These are phyloP conservation scores for Phoenicopterus ruber DNA, from an alignment of 2,113 vertebrate species.

Conservation along the genomic window DNA sequence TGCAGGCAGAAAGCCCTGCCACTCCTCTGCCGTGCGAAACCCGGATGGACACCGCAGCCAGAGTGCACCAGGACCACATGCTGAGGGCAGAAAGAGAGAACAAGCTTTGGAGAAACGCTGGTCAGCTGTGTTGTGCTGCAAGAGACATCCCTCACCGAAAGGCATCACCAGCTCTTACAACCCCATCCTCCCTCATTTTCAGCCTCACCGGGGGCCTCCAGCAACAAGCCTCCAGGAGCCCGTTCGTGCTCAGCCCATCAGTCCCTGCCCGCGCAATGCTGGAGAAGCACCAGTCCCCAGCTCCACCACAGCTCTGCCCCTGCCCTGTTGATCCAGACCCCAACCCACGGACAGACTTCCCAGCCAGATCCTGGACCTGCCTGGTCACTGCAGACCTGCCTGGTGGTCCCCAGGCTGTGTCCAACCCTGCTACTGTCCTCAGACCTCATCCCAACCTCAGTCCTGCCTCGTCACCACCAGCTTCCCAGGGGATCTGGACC, in stretches of 20 bases:
- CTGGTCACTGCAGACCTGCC: not conserved
- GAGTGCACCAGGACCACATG: not conserved
- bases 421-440: not conserved
- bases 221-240: not conserved
- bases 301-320: not conserved
- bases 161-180: not conserved
- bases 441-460: not conserved
- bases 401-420: not conserved
- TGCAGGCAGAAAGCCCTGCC: not conserved
- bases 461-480: not conserved
- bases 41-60: not conserved
- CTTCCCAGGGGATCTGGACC: not conserved
- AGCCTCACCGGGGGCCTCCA: not conserved
- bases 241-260: accelerated
- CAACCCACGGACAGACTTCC: not conserved
- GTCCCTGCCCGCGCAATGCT: not conserved
- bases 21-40: not conserved
- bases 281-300: not conserved
- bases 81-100: not conserved
- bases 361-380: not conserved
- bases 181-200: not conserved
- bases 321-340: not conserved
- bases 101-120: not conserved
- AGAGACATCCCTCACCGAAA: not conserved
- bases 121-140: not conserved